Conservation (phyloP, 2,113 vertebrate genomes). For the Fulica atra region DNA sequence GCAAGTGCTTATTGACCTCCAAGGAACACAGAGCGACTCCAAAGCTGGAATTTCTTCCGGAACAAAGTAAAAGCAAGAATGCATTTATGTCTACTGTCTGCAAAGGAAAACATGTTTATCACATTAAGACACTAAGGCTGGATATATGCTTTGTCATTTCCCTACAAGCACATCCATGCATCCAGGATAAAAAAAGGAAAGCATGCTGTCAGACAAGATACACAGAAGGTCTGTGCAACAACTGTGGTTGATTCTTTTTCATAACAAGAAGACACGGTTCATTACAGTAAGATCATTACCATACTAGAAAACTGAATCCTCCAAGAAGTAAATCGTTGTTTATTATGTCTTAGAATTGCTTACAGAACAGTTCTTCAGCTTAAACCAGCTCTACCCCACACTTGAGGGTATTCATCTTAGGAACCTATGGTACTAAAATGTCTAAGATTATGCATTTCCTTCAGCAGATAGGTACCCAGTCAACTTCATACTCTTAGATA, state of each 20-base stretch:
- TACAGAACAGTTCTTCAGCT: neutral
- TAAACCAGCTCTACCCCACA: neutral
- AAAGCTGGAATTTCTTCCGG: neutral
- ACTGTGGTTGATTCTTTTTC: neutral
- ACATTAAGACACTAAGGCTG: neutral
- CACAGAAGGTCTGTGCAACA: conserved; percentile 8
- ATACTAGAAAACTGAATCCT: conserved; percentile 1
- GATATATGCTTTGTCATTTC: conserved; percentile 9
- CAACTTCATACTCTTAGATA: neutral
- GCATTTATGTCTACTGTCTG: neutral
- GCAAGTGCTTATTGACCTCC: neutral
- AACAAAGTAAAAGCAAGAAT: neutral
- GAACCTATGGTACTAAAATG: neutral
- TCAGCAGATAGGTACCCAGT: neutral
- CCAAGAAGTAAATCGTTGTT: conserved; percentile 4
- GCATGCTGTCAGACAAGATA: neutral
- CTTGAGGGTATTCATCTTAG: neutral
- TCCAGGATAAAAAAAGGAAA: neutral
- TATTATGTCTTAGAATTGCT: neutral
- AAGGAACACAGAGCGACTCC: neutral
- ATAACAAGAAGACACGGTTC: conserved; percentile 31
- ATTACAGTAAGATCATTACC: conserved; percentile 60
- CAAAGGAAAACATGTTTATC: neutral
- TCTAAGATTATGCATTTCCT: neutral
- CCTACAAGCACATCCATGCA: neutral